A percentile compares a stretch with the other conserved stretches of the same genome.
Conservation (phyloP, 2,888 invertebrate species). For the Sepioteuthis lessoniana region DNA sequence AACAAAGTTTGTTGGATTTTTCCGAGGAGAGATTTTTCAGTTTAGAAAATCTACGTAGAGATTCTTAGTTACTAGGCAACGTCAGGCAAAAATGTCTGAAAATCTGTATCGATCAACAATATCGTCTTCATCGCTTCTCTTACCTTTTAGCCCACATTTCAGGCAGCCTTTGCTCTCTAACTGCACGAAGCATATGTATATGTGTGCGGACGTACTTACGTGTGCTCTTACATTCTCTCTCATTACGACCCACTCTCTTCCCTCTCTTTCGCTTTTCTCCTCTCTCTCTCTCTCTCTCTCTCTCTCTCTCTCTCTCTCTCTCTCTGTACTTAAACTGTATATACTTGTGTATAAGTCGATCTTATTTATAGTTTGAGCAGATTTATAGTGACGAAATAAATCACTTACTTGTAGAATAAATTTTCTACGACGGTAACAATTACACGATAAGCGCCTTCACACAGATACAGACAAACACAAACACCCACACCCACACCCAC, state of each 20-base stretch:
- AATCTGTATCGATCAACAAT: not conserved
- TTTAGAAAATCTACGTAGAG: not conserved
- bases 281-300: too few species aligned
- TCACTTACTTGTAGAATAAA: not conserved
- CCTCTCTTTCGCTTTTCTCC: too few species aligned
- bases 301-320: too few species aligned
- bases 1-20: not conserved
- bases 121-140: not conserved
- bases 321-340: too few species aligned
- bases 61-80: conserved; percentile 17
- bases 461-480: not conserved
- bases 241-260: too few species aligned
- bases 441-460: not conserved
- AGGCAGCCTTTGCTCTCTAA: not conserved
- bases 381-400: too few species aligned
- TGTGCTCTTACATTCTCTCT: not conserved
- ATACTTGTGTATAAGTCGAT: too few species aligned
- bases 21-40: not conserved
- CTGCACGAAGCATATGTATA: not conserved
- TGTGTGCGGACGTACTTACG: not conserved
- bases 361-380: too few species aligned
- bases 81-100: conserved; percentile 17
- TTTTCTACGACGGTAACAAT: not conserved
- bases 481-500: not conserved
- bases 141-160: not conserved